phyloP scores from a whole-genome alignment of 2,797 vertebrate species.

The Pseudotriccus pelzelni region DNA sequence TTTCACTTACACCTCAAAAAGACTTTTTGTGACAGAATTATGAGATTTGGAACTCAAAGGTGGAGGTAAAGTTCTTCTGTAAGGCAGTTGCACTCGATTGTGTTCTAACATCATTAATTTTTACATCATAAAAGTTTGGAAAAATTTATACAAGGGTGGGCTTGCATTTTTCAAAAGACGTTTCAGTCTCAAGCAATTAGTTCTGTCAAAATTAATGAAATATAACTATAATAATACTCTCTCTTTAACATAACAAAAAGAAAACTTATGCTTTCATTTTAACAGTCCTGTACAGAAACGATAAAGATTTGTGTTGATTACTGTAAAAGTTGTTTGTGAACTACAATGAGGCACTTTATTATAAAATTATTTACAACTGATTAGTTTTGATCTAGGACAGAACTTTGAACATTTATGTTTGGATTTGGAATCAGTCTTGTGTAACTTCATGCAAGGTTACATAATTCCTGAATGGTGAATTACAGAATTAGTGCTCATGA shows the following conservation, averaged over 20 bases:
- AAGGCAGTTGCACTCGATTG: not conserved
- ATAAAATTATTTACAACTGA: not conserved
- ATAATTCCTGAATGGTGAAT: not conserved
- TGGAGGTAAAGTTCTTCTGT: not conserved
- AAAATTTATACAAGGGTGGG: not conserved
- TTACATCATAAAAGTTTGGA: not conserved
- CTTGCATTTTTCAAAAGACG: not conserved
- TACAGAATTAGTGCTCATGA: not conserved
- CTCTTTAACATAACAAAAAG: not conserved
- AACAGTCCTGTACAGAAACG: not conserved
- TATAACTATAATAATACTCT: not conserved
- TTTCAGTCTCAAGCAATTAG: not conserved
- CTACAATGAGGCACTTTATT: not conserved
- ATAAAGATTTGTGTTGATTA: not conserved
- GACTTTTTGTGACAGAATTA: not conserved
- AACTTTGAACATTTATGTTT: not conserved
- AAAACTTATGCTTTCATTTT: not conserved
- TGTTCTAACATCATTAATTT: not conserved
- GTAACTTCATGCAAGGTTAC: not conserved
- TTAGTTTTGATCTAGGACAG: not conserved
- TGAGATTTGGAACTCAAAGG: not conserved
- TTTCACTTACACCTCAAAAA: not conserved
- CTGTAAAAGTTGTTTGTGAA: not conserved
- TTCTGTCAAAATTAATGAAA: not conserved
- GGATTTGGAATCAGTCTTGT: not conserved